These are phyloP conservation scores for Kuschelorhynchus macadamiae DNA, from an alignment of 2,888 invertebrate genomes.

Conservation along the genomic window DNA sequence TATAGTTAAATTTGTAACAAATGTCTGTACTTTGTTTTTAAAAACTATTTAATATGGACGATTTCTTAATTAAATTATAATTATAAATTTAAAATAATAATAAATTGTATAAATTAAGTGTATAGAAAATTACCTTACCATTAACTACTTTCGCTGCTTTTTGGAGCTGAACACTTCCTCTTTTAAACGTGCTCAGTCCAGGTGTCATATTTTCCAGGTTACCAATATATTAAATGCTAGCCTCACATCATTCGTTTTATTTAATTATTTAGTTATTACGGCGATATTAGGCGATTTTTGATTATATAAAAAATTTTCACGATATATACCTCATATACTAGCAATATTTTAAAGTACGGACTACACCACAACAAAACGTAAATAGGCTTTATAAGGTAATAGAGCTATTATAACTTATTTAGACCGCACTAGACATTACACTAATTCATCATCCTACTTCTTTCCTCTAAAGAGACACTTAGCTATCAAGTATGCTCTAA, in stretches of 20 bases:
- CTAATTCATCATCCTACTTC: conserved; percentile 25
- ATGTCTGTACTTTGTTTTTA: too few species aligned
- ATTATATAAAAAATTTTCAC: not conserved
- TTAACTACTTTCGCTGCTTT: conserved; percentile 72
- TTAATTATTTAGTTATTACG: too few species aligned
- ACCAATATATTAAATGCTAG: not conserved
- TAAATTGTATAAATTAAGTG: too few species aligned
- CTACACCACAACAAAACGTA: too few species aligned
- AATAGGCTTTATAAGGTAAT: conserved; percentile 41
- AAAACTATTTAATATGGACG: too few species aligned
- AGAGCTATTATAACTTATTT: conserved; percentile 29
- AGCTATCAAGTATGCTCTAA: too few species aligned
- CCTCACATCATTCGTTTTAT: too few species aligned
- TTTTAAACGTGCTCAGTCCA: conserved; percentile 65
- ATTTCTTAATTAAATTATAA: too few species aligned
- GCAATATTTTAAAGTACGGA: not conserved
- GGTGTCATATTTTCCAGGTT: conserved; percentile 40
- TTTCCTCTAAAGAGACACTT: too few species aligned
- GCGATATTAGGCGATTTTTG: too few species aligned
- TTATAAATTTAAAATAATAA: too few species aligned
- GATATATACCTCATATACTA: not conserved
- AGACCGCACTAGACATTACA: not conserved
- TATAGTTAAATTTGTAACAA: too few species aligned
- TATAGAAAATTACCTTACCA: conserved; percentile 65
- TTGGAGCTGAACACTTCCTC: conserved; percentile 71